Evolutionary conservation across 92 coral and sea anemone genomes (phyloP).

Genomic region (Palythoa heliodiscus): DNA sequence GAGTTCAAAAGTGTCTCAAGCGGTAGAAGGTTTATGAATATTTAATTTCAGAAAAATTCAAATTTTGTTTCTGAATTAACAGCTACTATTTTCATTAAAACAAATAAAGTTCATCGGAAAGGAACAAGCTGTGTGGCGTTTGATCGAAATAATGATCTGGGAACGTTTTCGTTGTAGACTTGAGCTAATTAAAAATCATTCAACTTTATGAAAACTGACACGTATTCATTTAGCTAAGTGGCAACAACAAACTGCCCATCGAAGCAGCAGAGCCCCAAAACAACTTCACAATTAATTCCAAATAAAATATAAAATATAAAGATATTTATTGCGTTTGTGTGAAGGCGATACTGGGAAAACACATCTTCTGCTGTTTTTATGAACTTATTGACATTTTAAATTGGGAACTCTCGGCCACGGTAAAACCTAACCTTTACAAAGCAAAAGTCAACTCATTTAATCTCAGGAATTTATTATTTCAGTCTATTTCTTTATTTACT

Average conservation of each 20-base stretch:
- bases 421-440: neutral
- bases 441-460: slow-evolving; percentile 10
- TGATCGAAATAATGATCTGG: slow-evolving; percentile 1
- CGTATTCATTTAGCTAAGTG: neutral
- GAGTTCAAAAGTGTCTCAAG: neutral
- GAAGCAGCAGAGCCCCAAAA: neutral
- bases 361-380: neutral
- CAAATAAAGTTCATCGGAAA: neutral
- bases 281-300: neutral
- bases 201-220: neutral
- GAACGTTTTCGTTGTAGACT: neutral
- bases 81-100: neutral
- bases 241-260: neutral
- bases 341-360: neutral
- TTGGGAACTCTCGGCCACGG: neutral
- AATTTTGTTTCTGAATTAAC: neutral
- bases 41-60: neutral
- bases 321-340: neutral
- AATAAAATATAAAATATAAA: neutral
- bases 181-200: neutral
- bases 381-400: neutral
- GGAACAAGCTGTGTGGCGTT: neutral
- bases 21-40: neutral
- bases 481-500: neutral
- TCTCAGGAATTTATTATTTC: slow-evolving; percentile 7